A percentile compares a stretch with the other conserved stretches of the same genome.
phyloP scores from a whole-genome alignment of 2,113 vertebrate genomes.

The Scophthalmus maximus region DNA sequence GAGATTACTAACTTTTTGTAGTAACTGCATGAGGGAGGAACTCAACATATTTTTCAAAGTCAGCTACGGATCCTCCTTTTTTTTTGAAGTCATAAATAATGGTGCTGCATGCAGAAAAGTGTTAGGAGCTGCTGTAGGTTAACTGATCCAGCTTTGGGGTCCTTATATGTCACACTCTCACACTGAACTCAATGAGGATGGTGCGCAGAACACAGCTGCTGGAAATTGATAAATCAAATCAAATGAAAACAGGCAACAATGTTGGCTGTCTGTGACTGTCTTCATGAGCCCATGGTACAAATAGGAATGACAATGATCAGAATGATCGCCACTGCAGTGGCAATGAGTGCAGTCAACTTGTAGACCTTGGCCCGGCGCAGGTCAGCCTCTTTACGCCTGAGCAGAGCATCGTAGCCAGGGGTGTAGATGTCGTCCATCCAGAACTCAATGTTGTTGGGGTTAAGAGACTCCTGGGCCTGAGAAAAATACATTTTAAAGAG shows the following conservation, averaged over 20 bases:
- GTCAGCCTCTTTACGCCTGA: conserved; percentile 91
- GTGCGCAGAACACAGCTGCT: conserved; percentile 28
- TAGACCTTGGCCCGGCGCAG: conserved; percentile 90
- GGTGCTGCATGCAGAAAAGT: conserved; percentile 54
- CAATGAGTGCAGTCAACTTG: conserved; percentile 89
- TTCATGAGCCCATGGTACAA: conserved; percentile 90
- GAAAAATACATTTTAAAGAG: conserved; percentile 29
- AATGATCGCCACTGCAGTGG: conserved; percentile 85
- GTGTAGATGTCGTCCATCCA: conserved; percentile 98
- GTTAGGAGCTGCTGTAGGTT: conserved; percentile 13
- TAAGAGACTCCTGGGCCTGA: conserved; percentile 91
- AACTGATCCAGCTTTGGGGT: conserved; percentile 7
- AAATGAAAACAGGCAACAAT: conserved; percentile 14
- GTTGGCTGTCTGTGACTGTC: background rate
- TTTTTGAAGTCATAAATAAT: conserved; percentile 33
- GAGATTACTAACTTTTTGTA: conserved; percentile 13
- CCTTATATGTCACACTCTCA: conserved; percentile 9
- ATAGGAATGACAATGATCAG: conserved; percentile 93
- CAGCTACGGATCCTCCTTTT: conserved; percentile 19
- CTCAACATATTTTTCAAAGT: background rate
- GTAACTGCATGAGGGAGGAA: conserved; percentile 9
- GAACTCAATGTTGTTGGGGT: conserved; percentile 95
- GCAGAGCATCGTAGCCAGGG: conserved; percentile 91
- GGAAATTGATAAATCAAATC: conserved; percentile 17
- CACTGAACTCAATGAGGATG: conserved; percentile 14